Evolutionary conservation across 2,797 vertebrate species (phyloP), one percentile per base, ranked within the genome.

Genomic region (Lithobates sylvaticus): DNA sequence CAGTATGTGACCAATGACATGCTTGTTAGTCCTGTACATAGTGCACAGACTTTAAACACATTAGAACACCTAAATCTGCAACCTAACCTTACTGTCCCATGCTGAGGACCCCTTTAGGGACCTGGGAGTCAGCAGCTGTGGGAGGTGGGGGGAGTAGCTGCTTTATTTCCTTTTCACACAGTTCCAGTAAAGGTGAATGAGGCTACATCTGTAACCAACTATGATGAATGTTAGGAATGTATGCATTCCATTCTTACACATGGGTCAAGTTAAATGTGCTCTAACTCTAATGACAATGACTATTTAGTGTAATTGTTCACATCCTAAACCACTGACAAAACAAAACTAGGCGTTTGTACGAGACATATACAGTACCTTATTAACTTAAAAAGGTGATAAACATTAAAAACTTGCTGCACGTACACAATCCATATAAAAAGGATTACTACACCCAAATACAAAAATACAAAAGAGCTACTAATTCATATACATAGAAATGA

Each of bases 141-240:
- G 64, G 76, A 72, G 73, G 64, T 34, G 27, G 72, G 64, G 64
- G 84, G 74, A 81, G 23, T 44, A 74, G 77, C 75, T 84, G 83
- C 50, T 70, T 85, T 85, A 42, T 34, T 85, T 85, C 44, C 32
- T 69, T 85, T 80, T 85, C 71, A 80, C 77, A 44, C 77, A 80
- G 69, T 73, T 81, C 78, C n/a, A 86, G 71, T 64, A 86, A 86
- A 81, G 84, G 84, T 81, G 84, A 86, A 54, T 81, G 78, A 76
- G 84, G 84, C 84, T 86, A 86, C 84, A 86, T 81, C 84, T 86
- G 84, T 76, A 86, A 86, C 78, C 75, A 86, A 86, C 84, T 86
- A 86, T 10, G 61, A 76, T 69, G 70, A 75, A 75, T 86, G 32
- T 44, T 29, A 76, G 44, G 78, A 86, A 81, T 76, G 77, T 58